Base-by-base conservation (phyloP, 2,888 invertebrate species). In the Autographa gamma region DNA sequence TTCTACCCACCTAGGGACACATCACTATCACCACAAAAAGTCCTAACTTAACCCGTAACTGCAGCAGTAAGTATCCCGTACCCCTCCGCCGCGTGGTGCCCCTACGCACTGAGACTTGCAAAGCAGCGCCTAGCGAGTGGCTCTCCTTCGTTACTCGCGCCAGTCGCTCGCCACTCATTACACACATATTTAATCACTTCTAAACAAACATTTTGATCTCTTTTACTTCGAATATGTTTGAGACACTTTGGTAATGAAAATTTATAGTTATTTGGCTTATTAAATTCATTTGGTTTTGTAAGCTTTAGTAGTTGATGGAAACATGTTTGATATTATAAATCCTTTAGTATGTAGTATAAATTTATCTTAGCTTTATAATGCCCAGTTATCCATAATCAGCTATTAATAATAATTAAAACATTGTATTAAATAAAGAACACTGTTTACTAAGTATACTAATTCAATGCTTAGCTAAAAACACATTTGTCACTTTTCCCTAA, bases 51-150 rank as follows among this genome's bases (percentile, higher is more conserved):
- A 43, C 43, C 43, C 43, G 16, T 43, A 14, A 16, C 14, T 8
- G 7, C 41, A 60, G 41, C 38, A 25, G 25, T 25, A 2, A 25
- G 2, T 25, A 25, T 25, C 62, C 5, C 11, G 38, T 18, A 14
- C 54, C 14, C n/a, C 38, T 6, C 11, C 0, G 18, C 18, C 1
- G 25, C 25, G 5, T 78, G 70, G 74, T 62, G 56, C 4, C 62
- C 18, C 19, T 67, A 64, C 11, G 62, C 54, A 34, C 65, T 74
- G 25, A 73, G 80, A 76, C 68, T 72, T 80, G 73, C 71, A 80
- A 59, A 66, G 59, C 60, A 38, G 38, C 64, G 60, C 54, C 61
- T 41, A 60, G 66, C 34, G 48, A 70, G 67, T 60, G 54, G 71
- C 65, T 71, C 60, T 58, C 65, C 19, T 71, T 65, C 65, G 60